phyloP scores from a whole-genome alignment of 2,797 vertebrate genomes.

The Cichlasoma orientale region DNA sequence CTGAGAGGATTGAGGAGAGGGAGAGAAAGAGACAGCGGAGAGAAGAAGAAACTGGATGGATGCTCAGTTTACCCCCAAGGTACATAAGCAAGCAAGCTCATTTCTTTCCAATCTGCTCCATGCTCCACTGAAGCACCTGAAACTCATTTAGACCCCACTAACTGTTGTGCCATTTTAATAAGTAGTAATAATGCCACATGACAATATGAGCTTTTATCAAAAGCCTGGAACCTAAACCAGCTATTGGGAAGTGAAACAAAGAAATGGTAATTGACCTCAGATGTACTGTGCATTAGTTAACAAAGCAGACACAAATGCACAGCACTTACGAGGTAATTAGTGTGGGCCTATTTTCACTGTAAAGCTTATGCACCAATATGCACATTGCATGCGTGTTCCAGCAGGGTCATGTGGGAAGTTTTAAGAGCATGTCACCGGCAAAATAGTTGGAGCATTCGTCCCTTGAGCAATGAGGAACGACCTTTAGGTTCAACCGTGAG shows the following conservation, averaged over 20 bases:
- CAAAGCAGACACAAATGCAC: slow-evolving; percentile 29
- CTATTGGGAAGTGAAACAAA: slow-evolving; percentile 54
- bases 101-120: slow-evolving; percentile 73
- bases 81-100: slow-evolving; percentile 63
- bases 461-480: slow-evolving; percentile 69
- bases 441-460: slow-evolving; percentile 58
- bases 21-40: slow-evolving; percentile 5
- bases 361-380: not conserved
- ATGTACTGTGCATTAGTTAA: slow-evolving; percentile 34
- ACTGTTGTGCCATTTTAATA: slow-evolving; percentile 78
- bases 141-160: slow-evolving; percentile 79
- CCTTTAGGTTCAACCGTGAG: slow-evolving; percentile 84
- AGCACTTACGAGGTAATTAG: slow-evolving; percentile 7
- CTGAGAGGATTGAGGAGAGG: slow-evolving; percentile 30
- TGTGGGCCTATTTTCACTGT: not conserved
- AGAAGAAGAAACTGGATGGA: slow-evolving; percentile 56
- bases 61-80: slow-evolving; percentile 61
- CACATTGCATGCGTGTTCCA: slow-evolving; percentile 16
- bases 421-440: slow-evolving; percentile 32
- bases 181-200: slow-evolving; percentile 76
- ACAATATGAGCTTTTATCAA: slow-evolving; percentile 71
- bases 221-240: slow-evolving; percentile 48
- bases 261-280: slow-evolving; percentile 39
- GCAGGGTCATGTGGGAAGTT: slow-evolving; percentile 64
- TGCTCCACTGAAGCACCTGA: slow-evolving; percentile 74